phyloP scores from a whole-genome alignment of 2,797 vertebrate genomes.

The Xiphorhynchus erythropygius region DNA sequence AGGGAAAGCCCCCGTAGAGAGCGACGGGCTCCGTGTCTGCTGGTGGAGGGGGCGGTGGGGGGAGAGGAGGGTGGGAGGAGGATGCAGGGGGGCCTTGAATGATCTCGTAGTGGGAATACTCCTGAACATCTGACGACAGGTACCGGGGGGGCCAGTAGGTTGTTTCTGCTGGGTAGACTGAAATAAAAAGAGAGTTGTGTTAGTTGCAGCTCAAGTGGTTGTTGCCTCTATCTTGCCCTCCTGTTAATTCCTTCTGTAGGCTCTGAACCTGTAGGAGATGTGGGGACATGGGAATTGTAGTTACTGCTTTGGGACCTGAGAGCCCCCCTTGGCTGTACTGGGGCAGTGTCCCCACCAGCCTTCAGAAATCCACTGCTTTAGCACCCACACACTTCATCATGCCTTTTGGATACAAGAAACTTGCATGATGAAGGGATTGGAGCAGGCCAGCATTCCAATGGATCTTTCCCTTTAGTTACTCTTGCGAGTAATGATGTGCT shows the following conservation, averaged over 20 bases:
- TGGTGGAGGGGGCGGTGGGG: slow-evolving; percentile 72
- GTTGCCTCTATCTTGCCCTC: not conserved
- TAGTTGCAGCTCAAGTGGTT: not conserved
- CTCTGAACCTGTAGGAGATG: not conserved
- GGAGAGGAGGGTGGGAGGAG: slow-evolving; percentile 70
- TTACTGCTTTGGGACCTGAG: not conserved
- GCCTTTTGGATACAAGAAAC: not conserved
- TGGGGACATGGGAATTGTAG: not conserved
- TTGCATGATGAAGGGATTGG: not conserved
- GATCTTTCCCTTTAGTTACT: not conserved
- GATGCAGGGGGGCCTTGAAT: slow-evolving; percentile 79
- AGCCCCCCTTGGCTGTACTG: not conserved
- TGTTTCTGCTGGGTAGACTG: slow-evolving; percentile 74
- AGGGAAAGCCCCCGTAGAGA: slow-evolving; percentile 93
- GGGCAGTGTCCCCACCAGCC: not conserved
- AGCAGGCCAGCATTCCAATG: not conserved
- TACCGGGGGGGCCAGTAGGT: slow-evolving; percentile 75
- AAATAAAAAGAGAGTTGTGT: slow-evolving; percentile 43
- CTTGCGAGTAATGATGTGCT: not conserved
- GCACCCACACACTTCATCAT: rapidly evolving
- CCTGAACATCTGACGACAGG: slow-evolving; percentile 79
- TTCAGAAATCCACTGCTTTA: not conserved
- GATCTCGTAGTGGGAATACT: slow-evolving; percentile 88
- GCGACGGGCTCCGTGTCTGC: slow-evolving; percentile 79
- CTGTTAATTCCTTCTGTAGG: not conserved